Conservation (phyloP, 1,140 invertebrate species). For the Drosophila pseudoobscura region DNA sequence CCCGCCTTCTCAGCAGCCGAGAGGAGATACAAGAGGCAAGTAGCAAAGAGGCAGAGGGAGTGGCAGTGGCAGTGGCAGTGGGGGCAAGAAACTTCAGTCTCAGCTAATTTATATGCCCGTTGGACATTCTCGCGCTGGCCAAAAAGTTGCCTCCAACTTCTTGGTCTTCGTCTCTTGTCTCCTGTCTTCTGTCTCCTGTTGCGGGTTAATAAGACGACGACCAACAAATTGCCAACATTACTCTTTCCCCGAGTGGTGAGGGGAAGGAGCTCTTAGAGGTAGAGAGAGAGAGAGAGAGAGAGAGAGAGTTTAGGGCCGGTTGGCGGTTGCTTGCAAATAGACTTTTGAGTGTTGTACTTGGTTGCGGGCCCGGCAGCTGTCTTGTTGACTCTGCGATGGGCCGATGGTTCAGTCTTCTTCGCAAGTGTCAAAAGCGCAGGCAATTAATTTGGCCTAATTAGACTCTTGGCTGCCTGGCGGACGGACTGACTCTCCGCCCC, state of each 20-base stretch:
- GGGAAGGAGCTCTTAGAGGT: not conserved
- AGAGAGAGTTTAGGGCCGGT: not conserved
- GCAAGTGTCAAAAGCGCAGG: slow-evolving; percentile 80
- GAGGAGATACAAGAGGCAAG: not conserved
- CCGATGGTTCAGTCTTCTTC: slow-evolving; percentile 56
- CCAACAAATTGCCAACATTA: slow-evolving; percentile 80
- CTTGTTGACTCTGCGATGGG: slow-evolving; percentile 59
- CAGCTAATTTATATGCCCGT: slow-evolving; percentile 79
- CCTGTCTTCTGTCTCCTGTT: slow-evolving; percentile 53
- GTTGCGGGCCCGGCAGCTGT: slow-evolving; percentile 34
- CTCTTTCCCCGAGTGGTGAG: slow-evolving; percentile 41
- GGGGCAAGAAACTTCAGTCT: slow-evolving; percentile 44
- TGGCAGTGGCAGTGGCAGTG: too few relatives aligned
- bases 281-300: too few relatives aligned
- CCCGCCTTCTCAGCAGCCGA: slow-evolving; percentile 39
- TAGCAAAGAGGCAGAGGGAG: not conserved
- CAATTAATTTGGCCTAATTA: slow-evolving; percentile 79
- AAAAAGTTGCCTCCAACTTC: slow-evolving; percentile 71
- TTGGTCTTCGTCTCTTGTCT: slow-evolving; percentile 40
- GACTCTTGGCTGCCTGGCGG: slow-evolving; percentile 67
- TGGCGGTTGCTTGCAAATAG: slow-evolving; percentile 61
- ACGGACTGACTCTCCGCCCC: slow-evolving; percentile 9
- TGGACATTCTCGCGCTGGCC: slow-evolving; percentile 76
- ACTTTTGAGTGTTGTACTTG: slow-evolving; percentile 79
- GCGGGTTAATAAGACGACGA: slow-evolving; percentile 76